A percentile compares a stretch with the other conserved stretches of the same genome.
Evolutionary conservation across 2,888 invertebrate genomes (phyloP).

Genomic region (Agrilus biguttatus): DNA sequence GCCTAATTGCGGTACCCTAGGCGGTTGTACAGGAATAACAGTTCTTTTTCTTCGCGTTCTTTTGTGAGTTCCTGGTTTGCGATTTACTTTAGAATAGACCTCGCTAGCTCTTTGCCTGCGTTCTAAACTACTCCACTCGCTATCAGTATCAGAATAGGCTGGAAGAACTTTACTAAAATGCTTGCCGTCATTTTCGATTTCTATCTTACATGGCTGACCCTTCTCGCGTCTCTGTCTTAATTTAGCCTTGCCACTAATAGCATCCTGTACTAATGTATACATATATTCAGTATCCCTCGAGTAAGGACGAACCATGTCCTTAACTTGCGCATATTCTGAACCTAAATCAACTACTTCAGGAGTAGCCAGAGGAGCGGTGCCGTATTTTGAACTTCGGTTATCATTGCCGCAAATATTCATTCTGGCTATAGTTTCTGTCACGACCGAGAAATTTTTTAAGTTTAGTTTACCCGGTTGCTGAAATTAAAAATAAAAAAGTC

Average conservation of each 20-base stretch:
- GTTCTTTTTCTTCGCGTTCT: constrained; percentile 57
- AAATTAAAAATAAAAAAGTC: constrained; percentile 12
- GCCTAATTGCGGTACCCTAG: constrained; percentile 56
- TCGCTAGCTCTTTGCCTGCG: constrained; percentile 45
- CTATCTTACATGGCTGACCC: constrained; percentile 43
- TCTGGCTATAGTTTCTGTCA: constrained; percentile 69
- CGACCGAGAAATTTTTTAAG: constrained; percentile 76
- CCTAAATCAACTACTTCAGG: constrained; percentile 64
- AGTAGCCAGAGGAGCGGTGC: constrained; percentile 60
- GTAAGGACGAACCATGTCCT: constrained; percentile 30
- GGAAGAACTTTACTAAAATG: constrained; percentile 12
- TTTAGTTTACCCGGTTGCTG: constrained; percentile 82
- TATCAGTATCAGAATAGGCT: constrained; percentile 83
- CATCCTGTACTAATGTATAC: constrained; percentile 53
- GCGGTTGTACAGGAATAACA: constrained; percentile 76
- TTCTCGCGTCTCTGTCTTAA: constrained; percentile 47
- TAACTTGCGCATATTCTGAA: constrained; percentile 58
- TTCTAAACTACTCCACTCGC: constrained; percentile 62
- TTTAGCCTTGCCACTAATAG: constrained; percentile 44
- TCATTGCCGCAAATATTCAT: constrained; percentile 47
- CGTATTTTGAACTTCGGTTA: constrained; percentile 35
- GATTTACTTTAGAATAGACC: constrained; percentile 48
- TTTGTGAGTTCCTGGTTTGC: constrained; percentile 55
- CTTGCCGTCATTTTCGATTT: not conserved
- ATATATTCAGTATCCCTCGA: constrained; percentile 45